Conservation (phyloP, 2,113 vertebrate genomes). For the Callaeas wilsoni region DNA sequence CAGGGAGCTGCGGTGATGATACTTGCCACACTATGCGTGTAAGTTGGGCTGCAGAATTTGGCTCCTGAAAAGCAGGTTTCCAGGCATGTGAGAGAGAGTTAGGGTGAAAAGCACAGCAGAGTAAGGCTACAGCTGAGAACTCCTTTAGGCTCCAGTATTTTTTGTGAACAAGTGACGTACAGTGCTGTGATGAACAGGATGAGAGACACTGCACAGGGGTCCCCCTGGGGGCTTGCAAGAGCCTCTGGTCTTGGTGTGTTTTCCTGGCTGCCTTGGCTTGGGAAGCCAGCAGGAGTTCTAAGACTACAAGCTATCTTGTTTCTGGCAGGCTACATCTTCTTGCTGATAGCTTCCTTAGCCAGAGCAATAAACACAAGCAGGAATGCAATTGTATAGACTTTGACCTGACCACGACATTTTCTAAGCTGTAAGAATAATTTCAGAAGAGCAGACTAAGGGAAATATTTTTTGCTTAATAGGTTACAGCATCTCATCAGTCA, state of each 20-base stretch:
- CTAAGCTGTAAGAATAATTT: conserved; percentile 13
- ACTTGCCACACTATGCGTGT: not conserved
- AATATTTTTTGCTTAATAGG: conserved; percentile 9
- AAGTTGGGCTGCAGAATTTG: not conserved
- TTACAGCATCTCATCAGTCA: not conserved
- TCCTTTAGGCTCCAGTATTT: not conserved
- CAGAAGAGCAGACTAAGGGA: not conserved
- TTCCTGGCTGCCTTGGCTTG: not conserved
- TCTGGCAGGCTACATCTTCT: not conserved
- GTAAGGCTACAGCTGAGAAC: not conserved
- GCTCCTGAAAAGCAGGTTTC: not conserved
- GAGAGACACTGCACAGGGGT: not conserved
- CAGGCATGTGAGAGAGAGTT: not conserved
- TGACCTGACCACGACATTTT: not conserved
- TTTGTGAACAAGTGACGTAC: not conserved
- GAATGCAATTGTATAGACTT: not conserved
- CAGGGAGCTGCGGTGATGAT: not conserved
- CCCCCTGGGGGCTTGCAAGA: not conserved
- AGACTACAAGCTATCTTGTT: not conserved
- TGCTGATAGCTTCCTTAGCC: not conserved
- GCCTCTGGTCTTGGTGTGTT: not conserved
- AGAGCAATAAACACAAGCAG: not conserved
- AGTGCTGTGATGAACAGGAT: not conserved
- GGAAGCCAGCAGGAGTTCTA: not conserved
- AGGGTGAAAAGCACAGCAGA: not conserved